Evolutionary conservation across 2,888 invertebrate species (phyloP).

Genomic region (Drosophila yooni): DNA sequence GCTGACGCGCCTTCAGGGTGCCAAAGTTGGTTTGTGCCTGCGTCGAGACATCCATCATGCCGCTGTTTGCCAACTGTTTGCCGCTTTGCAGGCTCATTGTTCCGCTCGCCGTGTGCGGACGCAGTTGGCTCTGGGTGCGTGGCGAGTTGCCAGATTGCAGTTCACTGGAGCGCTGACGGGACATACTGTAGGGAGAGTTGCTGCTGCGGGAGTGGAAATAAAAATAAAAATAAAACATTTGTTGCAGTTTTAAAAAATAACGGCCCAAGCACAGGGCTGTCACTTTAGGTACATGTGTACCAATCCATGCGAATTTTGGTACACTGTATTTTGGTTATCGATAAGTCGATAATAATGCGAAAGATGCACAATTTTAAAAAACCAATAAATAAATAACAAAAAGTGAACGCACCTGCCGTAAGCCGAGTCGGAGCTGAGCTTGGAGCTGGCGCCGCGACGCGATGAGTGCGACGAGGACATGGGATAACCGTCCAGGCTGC

Average conservation of each 20-base stretch:
- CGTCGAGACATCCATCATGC: slow-evolving; percentile 62
- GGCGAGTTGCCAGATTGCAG: slow-evolving; percentile 33
- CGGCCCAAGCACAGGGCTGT: not conserved
- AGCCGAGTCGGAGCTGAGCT: slow-evolving; percentile 89
- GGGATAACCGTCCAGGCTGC: slow-evolving; percentile 83
- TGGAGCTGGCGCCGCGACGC: slow-evolving; percentile 80
- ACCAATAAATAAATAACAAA: not conserved
- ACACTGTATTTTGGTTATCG: not conserved
- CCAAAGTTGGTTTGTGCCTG: slow-evolving; percentile 66
- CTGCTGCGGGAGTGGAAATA: slow-evolving; percentile 37
- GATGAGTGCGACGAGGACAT: slow-evolving; percentile 76
- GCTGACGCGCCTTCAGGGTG: slow-evolving; percentile 70
- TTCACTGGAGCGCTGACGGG: slow-evolving; percentile 86
- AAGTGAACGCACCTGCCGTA: slow-evolving; percentile 91
- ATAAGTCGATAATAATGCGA: not conserved
- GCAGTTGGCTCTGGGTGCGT: slow-evolving; percentile 43
- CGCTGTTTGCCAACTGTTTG: slow-evolving; percentile 31
- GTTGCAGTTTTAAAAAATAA: not conserved
- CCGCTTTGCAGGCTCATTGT: slow-evolving; percentile 34
- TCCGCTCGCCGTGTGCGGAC: slow-evolving; percentile 64
- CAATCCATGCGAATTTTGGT: not conserved
- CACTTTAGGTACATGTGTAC: not conserved
- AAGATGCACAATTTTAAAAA: not conserved
- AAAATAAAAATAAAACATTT: not conserved
- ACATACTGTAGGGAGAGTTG: slow-evolving; percentile 85